Conservation (phyloP, 2,113 vertebrate species). For the Bubo scandiacus region DNA sequence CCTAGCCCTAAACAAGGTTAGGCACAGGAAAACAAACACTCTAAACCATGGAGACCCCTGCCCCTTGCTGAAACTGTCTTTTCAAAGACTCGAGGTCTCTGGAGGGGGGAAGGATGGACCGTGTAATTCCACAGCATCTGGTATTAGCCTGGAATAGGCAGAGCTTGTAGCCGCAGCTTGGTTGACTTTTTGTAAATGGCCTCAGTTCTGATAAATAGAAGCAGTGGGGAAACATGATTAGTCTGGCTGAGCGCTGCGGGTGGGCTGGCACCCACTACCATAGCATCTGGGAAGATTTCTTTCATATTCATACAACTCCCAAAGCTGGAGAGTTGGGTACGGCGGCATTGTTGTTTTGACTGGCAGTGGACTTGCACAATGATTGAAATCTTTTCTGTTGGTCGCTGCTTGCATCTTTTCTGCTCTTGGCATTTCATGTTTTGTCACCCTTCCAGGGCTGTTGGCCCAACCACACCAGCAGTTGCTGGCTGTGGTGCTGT, state of each 20-base stretch:
- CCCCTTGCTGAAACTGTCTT: conserved; percentile 50
- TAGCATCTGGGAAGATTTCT: neutral
- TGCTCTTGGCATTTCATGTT: neutral
- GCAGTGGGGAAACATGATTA: neutral
- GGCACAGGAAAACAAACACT: conserved; percentile 93
- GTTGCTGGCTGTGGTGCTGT: neutral
- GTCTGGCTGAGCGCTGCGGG: neutral
- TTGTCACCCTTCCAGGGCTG: neutral
- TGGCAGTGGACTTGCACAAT: neutral
- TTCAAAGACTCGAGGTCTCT: conserved; percentile 47
- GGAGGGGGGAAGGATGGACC: neutral
- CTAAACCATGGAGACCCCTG: conserved; percentile 69
- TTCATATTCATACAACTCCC: neutral
- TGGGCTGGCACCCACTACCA: neutral
- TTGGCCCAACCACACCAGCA: neutral
- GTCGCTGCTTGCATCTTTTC: neutral
- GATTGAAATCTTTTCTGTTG: neutral
- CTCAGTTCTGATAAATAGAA: conserved; percentile 32
- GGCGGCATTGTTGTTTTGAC: neutral
- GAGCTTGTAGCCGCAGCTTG: conserved; percentile 2
- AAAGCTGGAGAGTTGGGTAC: neutral
- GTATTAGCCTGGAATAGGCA: neutral
- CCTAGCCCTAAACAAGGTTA: conserved; percentile 93
- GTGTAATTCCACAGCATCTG: neutral
- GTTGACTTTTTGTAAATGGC: conserved; percentile 10